These are phyloP conservation scores for Brachyopa scutellaris DNA, from an alignment of 2,888 invertebrate species.

Conservation along the genomic window DNA sequence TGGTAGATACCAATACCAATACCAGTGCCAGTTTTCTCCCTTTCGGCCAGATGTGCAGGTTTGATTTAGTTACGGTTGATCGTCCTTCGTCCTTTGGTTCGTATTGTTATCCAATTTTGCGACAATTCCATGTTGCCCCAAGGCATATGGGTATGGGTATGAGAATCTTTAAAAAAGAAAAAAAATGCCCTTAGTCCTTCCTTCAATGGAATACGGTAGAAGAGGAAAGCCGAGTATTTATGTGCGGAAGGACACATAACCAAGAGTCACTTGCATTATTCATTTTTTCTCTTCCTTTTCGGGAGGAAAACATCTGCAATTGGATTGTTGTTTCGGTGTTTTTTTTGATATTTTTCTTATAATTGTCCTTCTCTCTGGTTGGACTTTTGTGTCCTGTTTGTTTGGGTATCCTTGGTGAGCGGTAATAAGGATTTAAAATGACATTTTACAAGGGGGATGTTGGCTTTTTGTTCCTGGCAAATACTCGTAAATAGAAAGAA, in stretches of 20 bases:
- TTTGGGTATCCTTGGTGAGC: constrained; percentile 17
- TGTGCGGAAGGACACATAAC: constrained; percentile 41
- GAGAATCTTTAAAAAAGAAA: too few relatives aligned
- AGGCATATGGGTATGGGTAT: constrained; percentile 42
- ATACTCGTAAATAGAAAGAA: constrained; percentile 54
- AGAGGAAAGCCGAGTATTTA: background rate
- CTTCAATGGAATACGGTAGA: too few relatives aligned
- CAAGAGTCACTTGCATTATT: constrained; percentile 61
- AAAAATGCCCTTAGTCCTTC: constrained; percentile 15
- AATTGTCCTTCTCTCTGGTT: background rate
- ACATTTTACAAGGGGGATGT: constrained; percentile 25
- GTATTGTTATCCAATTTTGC: constrained; percentile 68
- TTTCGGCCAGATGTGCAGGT: constrained; percentile 65
- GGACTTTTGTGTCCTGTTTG: constrained; percentile 32
- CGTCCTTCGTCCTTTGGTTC: background rate
- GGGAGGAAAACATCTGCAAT: constrained; percentile 62
- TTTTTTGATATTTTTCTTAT: background rate
- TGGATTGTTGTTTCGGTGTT: constrained; percentile 55
- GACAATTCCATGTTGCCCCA: constrained; percentile 50
- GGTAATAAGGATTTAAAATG: constrained; percentile 43
- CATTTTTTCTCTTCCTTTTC: background rate
- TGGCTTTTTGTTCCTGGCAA: constrained; percentile 12
- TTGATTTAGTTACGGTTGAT: constrained; percentile 59
- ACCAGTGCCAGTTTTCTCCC: too few relatives aligned
- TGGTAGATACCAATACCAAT: too few relatives aligned